These are phyloP conservation scores for Hydractinia echinata DNA, from an alignment of 30 jellyfish, hydroid and myxozoan genomes.

Conservation along the genomic window DNA sequence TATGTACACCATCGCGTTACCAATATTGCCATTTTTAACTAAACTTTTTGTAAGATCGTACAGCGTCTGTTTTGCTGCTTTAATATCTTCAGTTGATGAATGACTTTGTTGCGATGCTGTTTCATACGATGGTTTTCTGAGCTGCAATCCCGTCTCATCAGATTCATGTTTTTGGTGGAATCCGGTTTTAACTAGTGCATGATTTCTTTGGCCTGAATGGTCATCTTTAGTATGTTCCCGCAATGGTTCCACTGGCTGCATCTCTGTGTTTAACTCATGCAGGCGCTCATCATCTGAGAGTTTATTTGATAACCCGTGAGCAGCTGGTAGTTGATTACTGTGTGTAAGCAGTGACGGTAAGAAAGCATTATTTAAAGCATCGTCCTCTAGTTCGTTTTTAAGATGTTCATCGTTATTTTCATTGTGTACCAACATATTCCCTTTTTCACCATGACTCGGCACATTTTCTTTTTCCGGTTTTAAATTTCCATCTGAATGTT, in stretches of 20 bases:
- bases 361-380: too few relatives aligned
- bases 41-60: slow-evolving; percentile 13
- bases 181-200: too few relatives aligned
- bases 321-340: too few relatives aligned
- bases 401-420: too few relatives aligned
- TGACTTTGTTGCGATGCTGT: neutral
- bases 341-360: too few relatives aligned
- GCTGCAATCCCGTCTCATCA: neutral
- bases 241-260: neutral
- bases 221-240: neutral
- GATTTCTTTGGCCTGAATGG: neutral
- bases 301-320: neutral
- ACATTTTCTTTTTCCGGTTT: neutral
- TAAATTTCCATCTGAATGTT: neutral
- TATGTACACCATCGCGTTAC: slow-evolving; percentile 6
- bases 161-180: neutral
- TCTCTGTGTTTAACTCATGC: neutral
- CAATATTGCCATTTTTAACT: neutral
- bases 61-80: slow-evolving; percentile 8
- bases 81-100: neutral
- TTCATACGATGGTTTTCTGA: neutral
- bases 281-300: neutral
- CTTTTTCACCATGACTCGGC: too few relatives aligned
- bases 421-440: too few relatives aligned
- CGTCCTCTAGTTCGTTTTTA: too few relatives aligned